phyloP scores from a whole-genome alignment of 2,113 vertebrate genomes.

The Psammodynastes pulverulentus region DNA sequence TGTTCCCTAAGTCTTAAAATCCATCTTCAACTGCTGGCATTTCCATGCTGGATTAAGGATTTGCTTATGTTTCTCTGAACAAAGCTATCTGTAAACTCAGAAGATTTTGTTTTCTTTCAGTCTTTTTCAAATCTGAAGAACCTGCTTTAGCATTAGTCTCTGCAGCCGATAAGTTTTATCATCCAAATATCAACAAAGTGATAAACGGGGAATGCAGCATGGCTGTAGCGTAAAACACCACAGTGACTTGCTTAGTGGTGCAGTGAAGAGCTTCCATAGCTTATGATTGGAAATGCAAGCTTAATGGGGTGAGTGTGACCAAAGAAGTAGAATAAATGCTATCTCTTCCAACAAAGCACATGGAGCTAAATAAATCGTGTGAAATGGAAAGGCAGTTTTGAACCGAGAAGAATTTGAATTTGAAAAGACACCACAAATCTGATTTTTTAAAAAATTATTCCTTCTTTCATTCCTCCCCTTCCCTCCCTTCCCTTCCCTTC shows the following conservation, averaged over 20 bases:
- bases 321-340: constrained; percentile 60
- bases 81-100: neutral
- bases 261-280: constrained; percentile 49
- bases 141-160: constrained; percentile 21
- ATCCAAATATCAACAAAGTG: constrained; percentile 27
- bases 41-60: rapidly evolving
- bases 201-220: constrained; percentile 21
- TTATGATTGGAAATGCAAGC: constrained; percentile 54
- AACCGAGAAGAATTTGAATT: constrained; percentile 13
- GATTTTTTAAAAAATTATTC: neutral
- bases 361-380: constrained; percentile 33
- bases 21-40: neutral
- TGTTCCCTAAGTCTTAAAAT: neutral
- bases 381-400: constrained; percentile 36
- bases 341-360: constrained; percentile 44
- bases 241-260: constrained; percentile 23
- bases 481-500: neutral
- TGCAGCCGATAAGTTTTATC: constrained; percentile 49
- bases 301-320: constrained; percentile 52
- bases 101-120: constrained; percentile 21
- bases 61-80: neutral
- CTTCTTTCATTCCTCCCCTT: neutral
- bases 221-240: constrained; percentile 34
- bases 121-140: constrained; percentile 2
- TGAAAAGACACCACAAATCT: constrained; percentile 24